phyloP scores from a whole-genome alignment of 2,888 invertebrate genomes.

The Homarus gammarus region DNA sequence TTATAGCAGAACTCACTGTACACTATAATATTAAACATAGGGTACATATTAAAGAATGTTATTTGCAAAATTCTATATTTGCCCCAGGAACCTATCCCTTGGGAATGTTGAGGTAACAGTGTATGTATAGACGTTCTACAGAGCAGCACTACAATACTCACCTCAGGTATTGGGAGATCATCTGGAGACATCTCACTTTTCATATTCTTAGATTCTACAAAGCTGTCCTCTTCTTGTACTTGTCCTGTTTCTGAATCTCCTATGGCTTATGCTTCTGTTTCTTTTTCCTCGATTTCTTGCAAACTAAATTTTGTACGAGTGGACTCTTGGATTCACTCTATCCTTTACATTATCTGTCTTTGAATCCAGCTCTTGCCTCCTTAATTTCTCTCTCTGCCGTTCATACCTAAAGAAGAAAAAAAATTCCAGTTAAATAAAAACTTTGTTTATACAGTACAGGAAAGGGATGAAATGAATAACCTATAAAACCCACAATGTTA shows the following conservation, averaged over 20 bases:
- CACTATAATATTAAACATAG: neutral
- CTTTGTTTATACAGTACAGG: too few species aligned
- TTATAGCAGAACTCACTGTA: neutral
- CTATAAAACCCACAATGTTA: too few species aligned
- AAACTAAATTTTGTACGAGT: too few species aligned
- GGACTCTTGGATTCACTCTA: too few species aligned
- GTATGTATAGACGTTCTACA: too few species aligned
- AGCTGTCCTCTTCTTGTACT: neutral
- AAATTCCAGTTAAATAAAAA: too few species aligned
- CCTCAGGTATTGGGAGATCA: neutral
- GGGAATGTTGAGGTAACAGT: too few species aligned
- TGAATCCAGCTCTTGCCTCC: too few species aligned
- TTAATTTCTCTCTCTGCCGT: too few species aligned
- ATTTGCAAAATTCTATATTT: neutral
- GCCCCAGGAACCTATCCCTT: neutral
- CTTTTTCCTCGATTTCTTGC: neutral
- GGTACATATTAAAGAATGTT: neutral
- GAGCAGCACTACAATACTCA: neutral
- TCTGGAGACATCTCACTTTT: neutral
- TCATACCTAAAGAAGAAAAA: too few species aligned
- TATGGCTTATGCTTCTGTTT: neutral
- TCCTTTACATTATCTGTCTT: too few species aligned
- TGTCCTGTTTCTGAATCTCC: neutral
- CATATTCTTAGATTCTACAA: neutral
- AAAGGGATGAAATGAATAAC: too few species aligned